phyloP scores from a whole-genome alignment of 2,797 vertebrate species.

The Pagetopsis macropterus region DNA sequence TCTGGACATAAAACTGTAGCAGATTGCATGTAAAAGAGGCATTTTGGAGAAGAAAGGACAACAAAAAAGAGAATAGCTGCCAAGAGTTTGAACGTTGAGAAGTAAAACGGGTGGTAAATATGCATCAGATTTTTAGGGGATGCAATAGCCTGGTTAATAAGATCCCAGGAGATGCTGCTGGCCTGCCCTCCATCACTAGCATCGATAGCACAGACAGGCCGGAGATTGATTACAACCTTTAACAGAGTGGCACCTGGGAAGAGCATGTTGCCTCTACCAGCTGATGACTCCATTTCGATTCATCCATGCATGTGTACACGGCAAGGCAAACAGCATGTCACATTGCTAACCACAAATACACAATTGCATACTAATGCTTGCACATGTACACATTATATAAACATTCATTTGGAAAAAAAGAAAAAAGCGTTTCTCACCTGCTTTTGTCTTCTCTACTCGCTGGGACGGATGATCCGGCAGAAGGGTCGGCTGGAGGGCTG shows the following conservation, averaged over 20 bases:
- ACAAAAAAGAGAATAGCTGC: slow-evolving; percentile 6
- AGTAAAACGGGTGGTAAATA: slow-evolving; percentile 53
- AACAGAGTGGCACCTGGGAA: slow-evolving; percentile 70
- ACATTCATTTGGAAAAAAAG: background rate
- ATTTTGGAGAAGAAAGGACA: slow-evolving; percentile 8
- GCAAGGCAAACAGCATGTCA: slow-evolving; percentile 23
- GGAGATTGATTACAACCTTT: slow-evolving; percentile 79
- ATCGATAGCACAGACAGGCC: slow-evolving; percentile 63
- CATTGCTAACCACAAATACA: slow-evolving; percentile 7
- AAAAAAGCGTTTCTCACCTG: slow-evolving; percentile 85
- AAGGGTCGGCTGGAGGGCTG: slow-evolving; percentile 84
- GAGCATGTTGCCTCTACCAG: slow-evolving; percentile 39
- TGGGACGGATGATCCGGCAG: slow-evolving; percentile 85
- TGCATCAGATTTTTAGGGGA: slow-evolving; percentile 51
- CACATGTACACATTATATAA: background rate
- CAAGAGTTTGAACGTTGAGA: slow-evolving; percentile 30
- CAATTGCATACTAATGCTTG: slow-evolving; percentile 10
- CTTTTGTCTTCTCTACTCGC: slow-evolving; percentile 89
- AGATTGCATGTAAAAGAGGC: slow-evolving; percentile 2
- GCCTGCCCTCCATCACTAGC: slow-evolving; percentile 64
- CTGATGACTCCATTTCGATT: slow-evolving; percentile 56
- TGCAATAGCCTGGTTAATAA: slow-evolving; percentile 62
- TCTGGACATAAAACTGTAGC: background rate
- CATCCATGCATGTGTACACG: slow-evolving; percentile 40
- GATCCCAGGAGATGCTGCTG: slow-evolving; percentile 63